Evolutionary conservation across 2,113 vertebrate genomes (phyloP), one percentile per base, ranked within the genome.

Genomic region (Motacilla alba): DNA sequence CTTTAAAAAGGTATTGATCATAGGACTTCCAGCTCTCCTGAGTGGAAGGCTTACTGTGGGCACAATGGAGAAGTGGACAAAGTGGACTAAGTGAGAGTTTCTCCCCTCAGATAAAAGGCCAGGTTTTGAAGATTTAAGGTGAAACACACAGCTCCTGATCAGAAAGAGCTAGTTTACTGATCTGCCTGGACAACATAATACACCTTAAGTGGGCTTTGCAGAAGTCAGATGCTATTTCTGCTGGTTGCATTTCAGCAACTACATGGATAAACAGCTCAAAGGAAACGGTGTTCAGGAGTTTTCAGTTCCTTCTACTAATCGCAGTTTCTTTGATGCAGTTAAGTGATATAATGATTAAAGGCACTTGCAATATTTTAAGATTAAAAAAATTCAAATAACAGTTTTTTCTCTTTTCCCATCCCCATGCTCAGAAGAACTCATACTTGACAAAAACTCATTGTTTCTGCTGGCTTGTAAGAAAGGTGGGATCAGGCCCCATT

Each of bases 331-430:
- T 90, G 93, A 96, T 89, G 68, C 13, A 73, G 22, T 80, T 77
- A 92, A 85, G 41, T 50, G 74, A 87, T 64, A 85, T 13, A 83
- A 39, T 69, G 14, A 94, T 89, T 91, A 93, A 94, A 92, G 49
- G 14, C 33, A 86, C 69, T 20, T 72, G 63, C 58, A 89, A 39
- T 67, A 88, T 91, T 93, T 90, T 78, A 87, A 85, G 56, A 41
- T 52, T 26, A 6, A 47, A 74, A 81, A 52, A 24, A 27, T 6
- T 27, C 23, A 90, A 68, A 24, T 37, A 87, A n/a, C 35, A 35
- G 7, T 70, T 92, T 83, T 60, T 18, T 39, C 44, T 81, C 67
- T 88, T 46, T 94, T 95, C 78, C 85, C 94, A 76, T 10, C 11
- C 23, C 33, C 23, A 49, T 2, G 9, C 66, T 87, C 68, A 27